These are phyloP conservation scores for Cotesia vestalis DNA, from an alignment of 1,140 invertebrate genomes.

Conservation along the genomic window DNA sequence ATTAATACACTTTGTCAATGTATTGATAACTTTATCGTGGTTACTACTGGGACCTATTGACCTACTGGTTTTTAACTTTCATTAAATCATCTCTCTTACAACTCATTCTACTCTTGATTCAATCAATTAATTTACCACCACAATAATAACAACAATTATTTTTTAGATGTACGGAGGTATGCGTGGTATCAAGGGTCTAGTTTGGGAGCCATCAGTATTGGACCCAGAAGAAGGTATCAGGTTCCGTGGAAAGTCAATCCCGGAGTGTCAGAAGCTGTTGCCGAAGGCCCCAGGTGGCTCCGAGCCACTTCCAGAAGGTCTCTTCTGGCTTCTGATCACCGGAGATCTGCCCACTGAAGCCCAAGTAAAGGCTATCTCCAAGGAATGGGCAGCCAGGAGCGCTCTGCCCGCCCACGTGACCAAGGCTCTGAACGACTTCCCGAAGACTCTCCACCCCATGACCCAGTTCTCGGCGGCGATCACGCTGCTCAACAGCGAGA, in stretches of 20 bases:
- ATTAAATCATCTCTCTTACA: neutral
- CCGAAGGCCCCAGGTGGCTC: conserved; percentile 86
- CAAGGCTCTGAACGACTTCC: conserved; percentile 94
- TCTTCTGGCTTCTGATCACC: conserved; percentile 95
- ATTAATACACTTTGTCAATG: too few species aligned
- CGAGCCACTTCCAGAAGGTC: conserved; percentile 93
- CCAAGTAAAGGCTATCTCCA: conserved; percentile 84
- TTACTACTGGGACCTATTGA: neutral
- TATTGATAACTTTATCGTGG: neutral
- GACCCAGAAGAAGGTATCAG: conserved; percentile 96
- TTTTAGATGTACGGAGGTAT: conserved; percentile 95
- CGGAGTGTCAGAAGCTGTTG: conserved; percentile 90
- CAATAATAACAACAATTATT: neutral
- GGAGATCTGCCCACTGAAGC: conserved; percentile 88
- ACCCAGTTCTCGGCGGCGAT: conserved; percentile 93
- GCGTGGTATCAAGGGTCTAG: conserved; percentile 93
- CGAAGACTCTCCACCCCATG: conserved; percentile 94
- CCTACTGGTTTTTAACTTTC: neutral
- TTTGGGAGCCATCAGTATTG: conserved; percentile 94
- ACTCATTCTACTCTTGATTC: neutral
- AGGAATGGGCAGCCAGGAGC: conserved; percentile 91
- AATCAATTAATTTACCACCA: conserved; percentile 1
- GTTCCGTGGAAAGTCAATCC: conserved; percentile 94
- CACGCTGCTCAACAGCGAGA: conserved; percentile 92
- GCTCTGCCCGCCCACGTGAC: conserved; percentile 92